Conservation (phyloP, 2,797 vertebrate genomes). For the Notoglanidium macrostoma region DNA sequence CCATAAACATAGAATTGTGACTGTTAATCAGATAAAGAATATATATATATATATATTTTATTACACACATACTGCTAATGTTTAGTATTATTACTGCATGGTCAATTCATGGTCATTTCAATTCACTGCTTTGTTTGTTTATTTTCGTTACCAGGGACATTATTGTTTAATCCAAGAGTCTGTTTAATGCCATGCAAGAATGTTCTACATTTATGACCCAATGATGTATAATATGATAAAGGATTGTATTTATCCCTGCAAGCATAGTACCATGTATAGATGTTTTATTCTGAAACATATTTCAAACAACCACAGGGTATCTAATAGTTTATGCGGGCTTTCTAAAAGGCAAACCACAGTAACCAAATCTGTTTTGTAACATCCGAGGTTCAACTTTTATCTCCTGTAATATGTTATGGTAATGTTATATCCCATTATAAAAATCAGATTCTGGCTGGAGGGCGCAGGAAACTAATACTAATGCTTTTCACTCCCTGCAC, state of each 20-base stretch:
- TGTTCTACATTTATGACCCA: neutral
- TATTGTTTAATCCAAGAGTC: neutral
- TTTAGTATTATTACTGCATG: neutral
- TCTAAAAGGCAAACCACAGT: slow-evolving; percentile 26
- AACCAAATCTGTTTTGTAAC: slow-evolving; percentile 29
- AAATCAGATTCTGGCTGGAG: slow-evolving; percentile 33
- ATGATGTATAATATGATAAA: neutral
- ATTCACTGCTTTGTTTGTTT: slow-evolving; percentile 4
- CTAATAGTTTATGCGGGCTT: slow-evolving; percentile 16
- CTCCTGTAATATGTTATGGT: slow-evolving; percentile 13
- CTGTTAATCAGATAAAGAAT: neutral
- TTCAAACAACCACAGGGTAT: neutral
- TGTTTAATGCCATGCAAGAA: neutral
- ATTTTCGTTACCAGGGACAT: neutral
- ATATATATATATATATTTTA: neutral
- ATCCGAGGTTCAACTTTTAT: slow-evolving; percentile 16
- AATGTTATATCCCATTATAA: slow-evolving; percentile 25
- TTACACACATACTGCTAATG: neutral
- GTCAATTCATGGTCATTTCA: neutral
- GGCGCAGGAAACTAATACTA: slow-evolving; percentile 36
- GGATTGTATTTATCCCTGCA: neutral
- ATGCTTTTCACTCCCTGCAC: slow-evolving; percentile 29
- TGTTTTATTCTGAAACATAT: neutral
- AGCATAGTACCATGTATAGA: neutral
- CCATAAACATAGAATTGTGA: neutral